Evolutionary conservation across 2,113 vertebrate species (phyloP).

Genomic region (Ceratotherium simum): DNA sequence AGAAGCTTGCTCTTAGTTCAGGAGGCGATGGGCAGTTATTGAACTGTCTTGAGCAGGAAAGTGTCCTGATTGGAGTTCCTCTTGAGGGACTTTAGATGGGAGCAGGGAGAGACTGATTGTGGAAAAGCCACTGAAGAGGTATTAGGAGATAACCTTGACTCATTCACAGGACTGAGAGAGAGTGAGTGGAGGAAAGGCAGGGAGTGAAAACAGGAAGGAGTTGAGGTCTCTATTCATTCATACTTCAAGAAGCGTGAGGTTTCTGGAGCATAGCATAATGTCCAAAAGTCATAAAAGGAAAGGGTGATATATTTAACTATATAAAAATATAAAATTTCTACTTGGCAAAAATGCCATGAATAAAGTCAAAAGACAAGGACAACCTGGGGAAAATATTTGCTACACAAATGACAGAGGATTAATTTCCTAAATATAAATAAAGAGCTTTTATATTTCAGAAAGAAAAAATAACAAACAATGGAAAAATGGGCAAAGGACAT

Average conservation of each 20-base stretch:
- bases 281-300: background rate
- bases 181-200: background rate
- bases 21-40: background rate
- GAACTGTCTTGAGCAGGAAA: background rate
- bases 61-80: background rate
- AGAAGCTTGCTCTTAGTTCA: background rate
- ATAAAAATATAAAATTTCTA: background rate
- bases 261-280: background rate
- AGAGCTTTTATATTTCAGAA: background rate
- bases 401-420: background rate
- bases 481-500: background rate
- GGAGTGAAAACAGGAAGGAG: background rate
- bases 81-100: background rate
- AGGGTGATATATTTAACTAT: background rate
- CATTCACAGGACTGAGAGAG: background rate
- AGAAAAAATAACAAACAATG: background rate
- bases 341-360: background rate
- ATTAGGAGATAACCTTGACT: background rate
- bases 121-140: background rate
- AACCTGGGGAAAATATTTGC: background rate
- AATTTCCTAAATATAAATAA: constrained; percentile 17
- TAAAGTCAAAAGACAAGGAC: background rate
- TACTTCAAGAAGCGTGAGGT: background rate
- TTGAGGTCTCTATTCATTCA: background rate
- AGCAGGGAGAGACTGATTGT: background rate